A percentile compares a stretch with the other conserved stretches of the same genome.
phyloP scores from a whole-genome alignment of 2,113 vertebrate genomes.

The Lasiurus cinereus region DNA sequence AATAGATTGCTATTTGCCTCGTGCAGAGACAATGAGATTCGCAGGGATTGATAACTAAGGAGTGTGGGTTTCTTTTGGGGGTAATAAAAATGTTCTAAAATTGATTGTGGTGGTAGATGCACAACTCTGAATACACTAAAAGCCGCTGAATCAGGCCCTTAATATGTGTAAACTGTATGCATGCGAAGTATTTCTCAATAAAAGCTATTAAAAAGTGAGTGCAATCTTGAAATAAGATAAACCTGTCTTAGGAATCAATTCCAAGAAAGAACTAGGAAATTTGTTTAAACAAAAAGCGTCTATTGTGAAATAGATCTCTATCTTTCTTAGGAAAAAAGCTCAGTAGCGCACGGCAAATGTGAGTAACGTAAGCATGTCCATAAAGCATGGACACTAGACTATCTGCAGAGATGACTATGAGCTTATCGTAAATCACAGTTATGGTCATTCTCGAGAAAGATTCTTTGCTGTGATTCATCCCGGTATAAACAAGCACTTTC shows the following conservation, averaged over 20 bases:
- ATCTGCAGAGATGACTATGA: neutral
- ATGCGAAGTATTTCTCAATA: slow-evolving; percentile 12
- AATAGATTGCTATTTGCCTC: neutral
- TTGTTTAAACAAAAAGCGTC: neutral
- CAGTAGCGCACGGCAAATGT: neutral
- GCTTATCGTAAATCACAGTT: neutral
- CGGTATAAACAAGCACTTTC: neutral
- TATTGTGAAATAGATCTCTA: neutral
- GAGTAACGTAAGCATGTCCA: neutral
- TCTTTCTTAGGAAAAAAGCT: neutral
- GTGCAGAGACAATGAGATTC: neutral
- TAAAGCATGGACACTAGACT: neutral
- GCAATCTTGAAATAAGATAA: slow-evolving; percentile 33
- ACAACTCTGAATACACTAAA: neutral
- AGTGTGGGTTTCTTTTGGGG: neutral
- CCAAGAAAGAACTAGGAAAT: neutral
- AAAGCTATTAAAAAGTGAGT: slow-evolving; percentile 34
- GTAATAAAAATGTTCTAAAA: slow-evolving; percentile 13
- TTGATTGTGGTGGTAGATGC: neutral
- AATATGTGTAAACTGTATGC: neutral
- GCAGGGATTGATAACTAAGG: neutral
- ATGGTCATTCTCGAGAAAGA: neutral
- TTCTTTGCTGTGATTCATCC: neutral
- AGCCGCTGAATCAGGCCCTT: neutral
- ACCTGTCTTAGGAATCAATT: neutral